Conservation (phyloP, 2,113 vertebrate genomes). For the Elaphurus davidianus region DNA sequence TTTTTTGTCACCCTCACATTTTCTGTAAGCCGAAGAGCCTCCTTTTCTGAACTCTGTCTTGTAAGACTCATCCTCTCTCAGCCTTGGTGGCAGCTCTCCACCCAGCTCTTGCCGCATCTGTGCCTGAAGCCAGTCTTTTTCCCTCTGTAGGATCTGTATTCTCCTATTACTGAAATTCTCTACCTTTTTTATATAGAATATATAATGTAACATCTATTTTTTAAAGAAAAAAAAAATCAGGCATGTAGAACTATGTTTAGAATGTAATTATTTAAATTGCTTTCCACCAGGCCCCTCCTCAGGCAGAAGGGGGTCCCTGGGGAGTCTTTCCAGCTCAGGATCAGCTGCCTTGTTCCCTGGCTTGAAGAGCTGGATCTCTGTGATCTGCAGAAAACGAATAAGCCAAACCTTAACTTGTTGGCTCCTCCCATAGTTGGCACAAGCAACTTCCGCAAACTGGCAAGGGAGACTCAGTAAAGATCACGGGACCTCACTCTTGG, state of each 20-base stretch:
- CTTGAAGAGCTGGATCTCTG: background rate
- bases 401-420: background rate
- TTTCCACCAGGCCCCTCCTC: background rate
- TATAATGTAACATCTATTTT: background rate
- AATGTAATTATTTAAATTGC: background rate
- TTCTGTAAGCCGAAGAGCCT: background rate
- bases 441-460: background rate
- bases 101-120: background rate
- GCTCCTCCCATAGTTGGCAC: background rate
- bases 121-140: background rate
- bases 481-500: background rate
- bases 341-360: background rate
- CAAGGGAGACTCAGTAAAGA: background rate
- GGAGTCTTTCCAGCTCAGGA: background rate
- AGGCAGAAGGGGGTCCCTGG: background rate
- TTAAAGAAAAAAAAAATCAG: background rate
- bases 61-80: background rate
- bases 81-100: background rate
- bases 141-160: background rate
- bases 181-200: background rate
- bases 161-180: background rate
- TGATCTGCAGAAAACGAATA: background rate
- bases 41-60: background rate
- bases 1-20: background rate
- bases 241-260: background rate